Evolutionary conservation across 1,140 invertebrate species (phyloP).

Genomic region (Triops cancriformis): DNA sequence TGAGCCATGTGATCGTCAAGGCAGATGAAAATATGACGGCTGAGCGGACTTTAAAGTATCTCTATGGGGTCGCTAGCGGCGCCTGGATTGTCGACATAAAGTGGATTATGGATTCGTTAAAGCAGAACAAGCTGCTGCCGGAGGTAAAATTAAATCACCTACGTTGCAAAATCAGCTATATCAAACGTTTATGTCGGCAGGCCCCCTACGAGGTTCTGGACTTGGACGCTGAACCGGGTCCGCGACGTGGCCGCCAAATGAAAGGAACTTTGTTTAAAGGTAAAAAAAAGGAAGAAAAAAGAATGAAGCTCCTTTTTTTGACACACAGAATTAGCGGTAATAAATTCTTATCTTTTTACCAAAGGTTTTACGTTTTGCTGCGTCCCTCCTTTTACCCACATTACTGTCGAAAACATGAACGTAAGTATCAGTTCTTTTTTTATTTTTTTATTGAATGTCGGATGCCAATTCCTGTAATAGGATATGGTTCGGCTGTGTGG

Average conservation of each 20-base stretch:
- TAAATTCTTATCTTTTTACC: neutral
- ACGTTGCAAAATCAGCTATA: too few species aligned
- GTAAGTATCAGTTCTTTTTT: neutral
- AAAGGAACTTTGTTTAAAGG: neutral
- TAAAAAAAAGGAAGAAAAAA: neutral
- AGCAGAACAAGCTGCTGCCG: neutral
- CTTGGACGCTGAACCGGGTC: neutral
- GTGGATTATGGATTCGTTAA: neutral
- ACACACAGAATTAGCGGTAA: neutral
- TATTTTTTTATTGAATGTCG: too few species aligned
- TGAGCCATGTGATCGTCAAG: neutral
- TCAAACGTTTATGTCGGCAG: neutral
- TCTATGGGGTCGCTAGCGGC: neutral
- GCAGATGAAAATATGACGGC: neutral
- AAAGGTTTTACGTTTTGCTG: neutral
- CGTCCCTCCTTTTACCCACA: neutral
- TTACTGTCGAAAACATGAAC: neutral
- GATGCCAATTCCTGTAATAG: neutral
- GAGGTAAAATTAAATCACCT: neutral
- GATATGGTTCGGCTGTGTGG: neutral
- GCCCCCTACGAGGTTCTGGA: neutral
- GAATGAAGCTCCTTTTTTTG: neutral
- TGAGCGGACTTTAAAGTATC: neutral
- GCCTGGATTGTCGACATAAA: constrained; percentile 1
- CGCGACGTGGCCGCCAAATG: neutral